phyloP scores from a whole-genome alignment of 2,797 vertebrate species.

The Lemur catta region DNA sequence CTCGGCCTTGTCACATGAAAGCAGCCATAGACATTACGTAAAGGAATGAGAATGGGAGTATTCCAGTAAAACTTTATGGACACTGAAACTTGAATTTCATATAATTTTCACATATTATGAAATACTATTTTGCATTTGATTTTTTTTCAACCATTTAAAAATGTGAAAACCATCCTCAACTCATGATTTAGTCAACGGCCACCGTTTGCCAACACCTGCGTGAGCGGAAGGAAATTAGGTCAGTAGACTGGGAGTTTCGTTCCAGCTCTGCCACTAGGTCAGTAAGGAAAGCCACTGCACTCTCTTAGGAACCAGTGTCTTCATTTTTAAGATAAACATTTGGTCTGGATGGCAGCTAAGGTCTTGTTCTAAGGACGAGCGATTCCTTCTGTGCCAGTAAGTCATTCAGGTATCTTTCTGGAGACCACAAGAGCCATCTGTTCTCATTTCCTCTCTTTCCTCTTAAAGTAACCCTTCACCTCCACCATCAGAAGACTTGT shows the following conservation, averaged over 20 bases:
- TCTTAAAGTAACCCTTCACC: not conserved
- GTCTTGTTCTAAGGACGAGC: not conserved
- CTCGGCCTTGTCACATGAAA: not conserved
- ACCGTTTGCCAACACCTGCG: not conserved
- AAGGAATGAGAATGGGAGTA: not conserved
- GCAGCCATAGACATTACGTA: not conserved
- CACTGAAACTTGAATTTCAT: constrained; percentile 20
- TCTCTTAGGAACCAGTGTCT: not conserved
- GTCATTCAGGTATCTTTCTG: not conserved
- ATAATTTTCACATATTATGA: not conserved
- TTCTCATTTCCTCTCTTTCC: not conserved
- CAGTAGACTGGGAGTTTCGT: not conserved
- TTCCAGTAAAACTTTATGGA: not conserved
- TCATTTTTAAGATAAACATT: not conserved
- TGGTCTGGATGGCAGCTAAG: not conserved
- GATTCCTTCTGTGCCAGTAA: not conserved
- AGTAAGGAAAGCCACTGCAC: not conserved
- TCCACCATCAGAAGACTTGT: not conserved
- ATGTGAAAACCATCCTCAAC: not conserved
- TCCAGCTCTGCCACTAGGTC: not conserved
- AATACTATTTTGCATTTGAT: not conserved
- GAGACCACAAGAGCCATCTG: not conserved
- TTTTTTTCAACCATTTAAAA: constrained; percentile 24
- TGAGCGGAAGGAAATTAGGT: not conserved
- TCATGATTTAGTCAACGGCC: not conserved